Evolutionary conservation across 1,140 invertebrate species (phyloP).

Genomic region (Drosophila ercepeae): DNA sequence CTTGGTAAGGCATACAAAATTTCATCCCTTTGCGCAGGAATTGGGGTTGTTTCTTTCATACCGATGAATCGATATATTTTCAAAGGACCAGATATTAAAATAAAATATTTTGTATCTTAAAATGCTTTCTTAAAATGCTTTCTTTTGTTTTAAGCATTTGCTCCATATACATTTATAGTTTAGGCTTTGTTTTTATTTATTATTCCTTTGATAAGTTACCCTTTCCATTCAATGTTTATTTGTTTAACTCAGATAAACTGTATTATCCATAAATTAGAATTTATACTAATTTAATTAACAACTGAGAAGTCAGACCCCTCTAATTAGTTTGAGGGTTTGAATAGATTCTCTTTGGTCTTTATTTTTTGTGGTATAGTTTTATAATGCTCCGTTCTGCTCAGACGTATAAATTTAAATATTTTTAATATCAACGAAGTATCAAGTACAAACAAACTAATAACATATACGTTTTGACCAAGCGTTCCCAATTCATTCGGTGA

Average conservation of each 20-base stretch:
- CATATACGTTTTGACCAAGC: background rate
- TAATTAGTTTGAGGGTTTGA: no score
- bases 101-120: background rate
- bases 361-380: background rate
- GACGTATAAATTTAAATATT: background rate
- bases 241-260: no score
- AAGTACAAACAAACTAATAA: background rate
- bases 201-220: no score
- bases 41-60: slow-evolving; percentile 24
- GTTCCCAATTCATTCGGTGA: background rate
- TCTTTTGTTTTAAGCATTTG: background rate
- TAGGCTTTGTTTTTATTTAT: no score
- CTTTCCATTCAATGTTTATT: no score
- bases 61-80: slow-evolving; percentile 28
- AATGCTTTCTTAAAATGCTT: no score
- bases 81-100: background rate
- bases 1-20: slow-evolving; percentile 21
- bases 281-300: no score
- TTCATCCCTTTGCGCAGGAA: slow-evolving; percentile 22
- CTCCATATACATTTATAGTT: no score
- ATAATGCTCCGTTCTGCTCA: background rate
- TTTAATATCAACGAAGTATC: slow-evolving; percentile 20
- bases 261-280: no score
- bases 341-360: background rate
- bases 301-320: no score